Conservation (phyloP, 1,140 invertebrate genomes). For the Lucilia sericata region DNA sequence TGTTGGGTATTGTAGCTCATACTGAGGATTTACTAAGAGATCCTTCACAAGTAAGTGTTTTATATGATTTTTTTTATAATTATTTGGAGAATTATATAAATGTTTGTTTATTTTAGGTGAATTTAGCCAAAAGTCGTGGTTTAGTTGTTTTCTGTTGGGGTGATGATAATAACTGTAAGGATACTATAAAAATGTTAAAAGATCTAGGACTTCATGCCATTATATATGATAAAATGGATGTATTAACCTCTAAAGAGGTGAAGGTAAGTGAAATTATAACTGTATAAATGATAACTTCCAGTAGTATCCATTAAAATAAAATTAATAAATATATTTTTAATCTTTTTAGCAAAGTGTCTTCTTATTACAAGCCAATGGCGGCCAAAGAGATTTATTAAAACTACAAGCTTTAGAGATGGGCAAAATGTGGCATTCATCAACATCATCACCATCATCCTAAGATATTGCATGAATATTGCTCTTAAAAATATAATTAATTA, state of each 20-base stretch:
- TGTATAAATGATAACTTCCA: neutral
- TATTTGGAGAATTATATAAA: neutral
- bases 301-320: neutral
- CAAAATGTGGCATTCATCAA: constrained; percentile 58
- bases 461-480: neutral
- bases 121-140: constrained; percentile 80
- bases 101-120: constrained; percentile 70
- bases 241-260: constrained; percentile 81
- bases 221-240: constrained; percentile 93
- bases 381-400: constrained; percentile 72
- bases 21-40: constrained; percentile 91
- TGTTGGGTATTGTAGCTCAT: constrained; percentile 91
- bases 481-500: neutral
- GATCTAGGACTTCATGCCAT: constrained; percentile 90
- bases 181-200: constrained; percentile 88
- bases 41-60: constrained; percentile 74
- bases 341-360: constrained; percentile 78
- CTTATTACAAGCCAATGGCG: constrained; percentile 81
- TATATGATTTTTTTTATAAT: neutral
- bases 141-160: constrained; percentile 96
- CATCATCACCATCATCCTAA: neutral
- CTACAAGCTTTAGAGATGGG: constrained; percentile 62
- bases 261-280: constrained; percentile 72
- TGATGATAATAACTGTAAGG: constrained; percentile 91
- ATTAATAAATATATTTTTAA: neutral